A percentile compares a stretch with the other conserved stretches of the same genome.
phyloP scores from a whole-genome alignment of 2,113 vertebrate genomes.

The Syrmaticus mikado region DNA sequence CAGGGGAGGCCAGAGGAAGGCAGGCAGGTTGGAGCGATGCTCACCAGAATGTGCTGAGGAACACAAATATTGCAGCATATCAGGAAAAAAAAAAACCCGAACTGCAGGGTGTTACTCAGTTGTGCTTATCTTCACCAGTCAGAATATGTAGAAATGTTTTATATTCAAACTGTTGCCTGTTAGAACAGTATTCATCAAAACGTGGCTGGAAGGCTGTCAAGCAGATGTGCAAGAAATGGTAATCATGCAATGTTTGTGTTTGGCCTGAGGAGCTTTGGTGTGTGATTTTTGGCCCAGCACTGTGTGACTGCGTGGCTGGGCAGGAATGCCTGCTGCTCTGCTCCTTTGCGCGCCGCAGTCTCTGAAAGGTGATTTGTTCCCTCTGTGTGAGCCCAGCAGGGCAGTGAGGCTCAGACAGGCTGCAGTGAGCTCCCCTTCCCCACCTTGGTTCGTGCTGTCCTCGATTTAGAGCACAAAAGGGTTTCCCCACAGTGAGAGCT shows the following conservation, averaged over 20 bases:
- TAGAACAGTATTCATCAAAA: neutral
- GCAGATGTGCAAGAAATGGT: conserved; percentile 40
- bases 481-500: neutral
- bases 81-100: neutral
- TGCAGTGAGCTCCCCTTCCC: neutral
- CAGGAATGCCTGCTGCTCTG: neutral
- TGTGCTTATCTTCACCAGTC: neutral
- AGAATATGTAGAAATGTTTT: neutral
- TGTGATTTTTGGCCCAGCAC: conserved; percentile 1
- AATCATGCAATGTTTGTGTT: conserved; percentile 24
- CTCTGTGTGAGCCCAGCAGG: rapidly evolving
- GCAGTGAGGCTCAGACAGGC: neutral
- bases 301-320: neutral
- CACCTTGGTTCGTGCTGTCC: rapidly evolving
- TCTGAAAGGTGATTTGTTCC: neutral
- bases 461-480: neutral
- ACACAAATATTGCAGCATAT: neutral
- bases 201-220: conserved; percentile 27
- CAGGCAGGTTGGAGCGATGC: neutral
- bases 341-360: neutral
- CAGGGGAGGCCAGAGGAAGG: neutral
- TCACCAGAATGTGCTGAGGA: rapidly evolving
- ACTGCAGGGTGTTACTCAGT: neutral
- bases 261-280: conserved; percentile 17
- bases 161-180: neutral